These are phyloP conservation scores for Ictidomys tridecemlineatus DNA, from an alignment of 2,113 vertebrate genomes.

Conservation along the genomic window DNA sequence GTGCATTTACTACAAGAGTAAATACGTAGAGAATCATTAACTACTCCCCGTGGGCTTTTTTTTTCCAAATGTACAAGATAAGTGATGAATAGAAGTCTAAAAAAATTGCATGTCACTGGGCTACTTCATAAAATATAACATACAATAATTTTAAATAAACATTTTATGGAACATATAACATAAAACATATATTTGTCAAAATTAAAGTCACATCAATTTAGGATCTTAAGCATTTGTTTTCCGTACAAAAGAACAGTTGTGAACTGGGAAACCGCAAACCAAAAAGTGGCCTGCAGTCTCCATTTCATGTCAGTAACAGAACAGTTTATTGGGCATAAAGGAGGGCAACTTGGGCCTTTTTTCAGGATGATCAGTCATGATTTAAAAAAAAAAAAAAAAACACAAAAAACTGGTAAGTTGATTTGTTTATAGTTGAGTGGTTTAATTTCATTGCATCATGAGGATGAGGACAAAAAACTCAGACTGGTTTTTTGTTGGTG, in stretches of 20 bases:
- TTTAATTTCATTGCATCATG: not conserved
- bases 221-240: not conserved
- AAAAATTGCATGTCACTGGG: not conserved
- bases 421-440: not conserved
- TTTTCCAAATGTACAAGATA: not conserved
- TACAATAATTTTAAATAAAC: too few species aligned
- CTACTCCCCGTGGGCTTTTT: not conserved
- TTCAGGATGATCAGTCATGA: not conserved
- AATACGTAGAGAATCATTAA: conserved; percentile 24
- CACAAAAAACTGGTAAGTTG: not conserved
- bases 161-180: too few species aligned
- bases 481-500: not conserved
- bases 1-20: not conserved
- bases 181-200: not conserved
- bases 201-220: not conserved
- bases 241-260: not conserved
- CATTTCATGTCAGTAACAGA: not conserved
- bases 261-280: not conserved
- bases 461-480: not conserved
- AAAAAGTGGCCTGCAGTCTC: not conserved
- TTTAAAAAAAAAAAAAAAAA: not conserved
- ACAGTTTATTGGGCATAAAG: not conserved
- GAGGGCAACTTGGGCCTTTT: not conserved
- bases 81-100: not conserved
- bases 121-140: not conserved